Conservation (phyloP, 2,888 invertebrate species). For the Lasioglossum vierecki region DNA sequence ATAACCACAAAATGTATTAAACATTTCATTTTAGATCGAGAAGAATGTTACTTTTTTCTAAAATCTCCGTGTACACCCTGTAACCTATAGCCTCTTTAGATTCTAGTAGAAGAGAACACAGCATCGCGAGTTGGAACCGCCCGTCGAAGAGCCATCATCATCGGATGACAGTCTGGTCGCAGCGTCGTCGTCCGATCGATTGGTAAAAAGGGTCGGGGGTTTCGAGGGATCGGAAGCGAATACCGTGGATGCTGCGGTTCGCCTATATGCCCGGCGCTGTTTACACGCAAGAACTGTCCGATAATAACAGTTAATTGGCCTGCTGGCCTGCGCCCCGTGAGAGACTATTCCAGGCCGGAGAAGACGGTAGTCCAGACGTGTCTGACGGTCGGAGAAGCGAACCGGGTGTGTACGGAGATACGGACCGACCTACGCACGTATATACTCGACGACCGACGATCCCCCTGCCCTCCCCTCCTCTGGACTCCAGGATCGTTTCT, state of each 20-base stretch:
- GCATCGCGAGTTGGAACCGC: background rate
- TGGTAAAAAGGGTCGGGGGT: slow-evolving; percentile 21
- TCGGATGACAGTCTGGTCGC: background rate
- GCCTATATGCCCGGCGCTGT: slow-evolving; percentile 47
- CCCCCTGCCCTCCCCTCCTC: background rate
- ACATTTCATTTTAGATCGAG: too few relatives aligned
- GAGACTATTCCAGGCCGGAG: slow-evolving; percentile 59
- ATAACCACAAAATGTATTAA: too few relatives aligned
- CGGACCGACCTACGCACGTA: slow-evolving; percentile 21
- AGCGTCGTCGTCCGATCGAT: slow-evolving; percentile 15
- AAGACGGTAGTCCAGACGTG: slow-evolving; percentile 66
- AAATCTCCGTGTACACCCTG: too few relatives aligned
- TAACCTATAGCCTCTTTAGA: background rate
- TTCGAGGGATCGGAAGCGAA: slow-evolving; percentile 44
- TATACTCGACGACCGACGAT: slow-evolving; percentile 21
- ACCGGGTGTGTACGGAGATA: background rate
- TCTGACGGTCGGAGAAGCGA: slow-evolving; percentile 52
- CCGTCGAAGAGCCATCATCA: background rate
- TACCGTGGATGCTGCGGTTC: slow-evolving; percentile 49
- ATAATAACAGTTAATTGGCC: slow-evolving; percentile 79
- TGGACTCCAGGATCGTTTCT: slow-evolving; percentile 43
- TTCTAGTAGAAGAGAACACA: background rate
- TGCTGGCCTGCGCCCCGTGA: slow-evolving; percentile 72
- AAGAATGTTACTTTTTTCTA: too few relatives aligned
- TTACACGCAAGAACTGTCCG: slow-evolving; percentile 75